Conservation (phyloP, 2,797 vertebrate species). For the Scyliorhinus canicula region DNA sequence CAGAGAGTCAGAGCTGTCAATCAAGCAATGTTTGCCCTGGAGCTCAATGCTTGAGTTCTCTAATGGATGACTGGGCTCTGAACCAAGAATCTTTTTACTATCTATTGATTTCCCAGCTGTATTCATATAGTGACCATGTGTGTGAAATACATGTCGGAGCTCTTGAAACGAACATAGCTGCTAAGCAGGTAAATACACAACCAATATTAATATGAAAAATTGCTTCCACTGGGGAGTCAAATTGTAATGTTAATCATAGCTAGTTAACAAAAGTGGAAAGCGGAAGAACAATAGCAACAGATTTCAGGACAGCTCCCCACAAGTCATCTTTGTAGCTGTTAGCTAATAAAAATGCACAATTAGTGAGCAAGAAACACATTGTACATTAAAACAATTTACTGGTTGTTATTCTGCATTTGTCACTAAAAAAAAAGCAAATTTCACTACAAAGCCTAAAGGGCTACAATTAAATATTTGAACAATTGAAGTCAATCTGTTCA, state of each 20-base stretch:
- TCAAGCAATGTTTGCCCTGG: too few relatives aligned
- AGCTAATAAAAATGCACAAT: neutral
- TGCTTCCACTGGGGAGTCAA: neutral
- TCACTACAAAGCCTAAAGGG: neutral
- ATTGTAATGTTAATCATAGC: neutral
- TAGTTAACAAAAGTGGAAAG: neutral
- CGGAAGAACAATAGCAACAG: neutral
- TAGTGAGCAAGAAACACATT: neutral
- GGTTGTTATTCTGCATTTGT: neutral
- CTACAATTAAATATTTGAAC: neutral
- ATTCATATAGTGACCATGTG: neutral
- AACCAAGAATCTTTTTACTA: neutral
- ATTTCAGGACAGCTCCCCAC: neutral
- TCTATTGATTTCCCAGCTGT: neutral
- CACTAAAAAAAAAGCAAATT: neutral
- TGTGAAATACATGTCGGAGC: neutral
- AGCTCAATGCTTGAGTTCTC: too few relatives aligned
- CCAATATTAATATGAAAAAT: neutral
- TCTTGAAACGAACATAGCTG: neutral
- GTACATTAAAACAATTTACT: neutral
- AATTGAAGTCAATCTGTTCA: neutral
- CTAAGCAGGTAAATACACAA: neutral
- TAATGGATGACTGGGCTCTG: too few relatives aligned
- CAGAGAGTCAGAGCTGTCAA: too few relatives aligned
- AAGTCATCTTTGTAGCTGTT: neutral